Evolutionary conservation across 2,113 vertebrate genomes (phyloP).

Genomic region (Jacana jacana): DNA sequence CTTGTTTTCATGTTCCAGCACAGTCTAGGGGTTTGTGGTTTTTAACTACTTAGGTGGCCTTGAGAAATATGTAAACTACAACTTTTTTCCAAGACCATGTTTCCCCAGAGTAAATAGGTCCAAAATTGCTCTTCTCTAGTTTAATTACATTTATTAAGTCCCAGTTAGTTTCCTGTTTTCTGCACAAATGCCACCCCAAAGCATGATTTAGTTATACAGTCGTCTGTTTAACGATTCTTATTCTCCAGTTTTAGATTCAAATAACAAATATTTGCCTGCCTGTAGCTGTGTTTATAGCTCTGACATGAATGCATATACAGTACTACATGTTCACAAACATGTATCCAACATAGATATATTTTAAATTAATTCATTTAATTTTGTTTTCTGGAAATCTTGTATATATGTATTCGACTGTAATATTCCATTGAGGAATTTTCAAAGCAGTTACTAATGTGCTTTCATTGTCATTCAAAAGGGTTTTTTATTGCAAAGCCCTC

Average conservation of each 20-base stretch:
- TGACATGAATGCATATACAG: neutral
- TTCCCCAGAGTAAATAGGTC: slow-evolving; percentile 17
- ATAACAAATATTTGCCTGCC: slow-evolving; percentile 17
- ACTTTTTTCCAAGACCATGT: slow-evolving; percentile 39
- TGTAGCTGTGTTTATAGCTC: neutral
- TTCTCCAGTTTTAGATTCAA: slow-evolving; percentile 31
- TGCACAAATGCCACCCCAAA: slow-evolving; percentile 21
- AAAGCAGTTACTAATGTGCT: slow-evolving; percentile 48
- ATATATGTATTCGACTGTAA: slow-evolving; percentile 26
- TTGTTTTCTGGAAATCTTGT: slow-evolving; percentile 44
- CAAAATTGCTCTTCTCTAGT: slow-evolving; percentile 36
- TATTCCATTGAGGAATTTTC: slow-evolving; percentile 54
- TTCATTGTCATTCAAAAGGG: slow-evolving; percentile 31
- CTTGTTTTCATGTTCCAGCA: neutral
- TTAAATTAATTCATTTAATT: slow-evolving; percentile 49
- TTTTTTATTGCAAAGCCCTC: slow-evolving; percentile 52
- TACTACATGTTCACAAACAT: neutral
- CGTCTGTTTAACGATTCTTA: slow-evolving; percentile 25
- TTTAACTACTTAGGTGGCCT: slow-evolving; percentile 15
- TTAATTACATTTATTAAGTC: slow-evolving; percentile 51
- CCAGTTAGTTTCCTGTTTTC: slow-evolving; percentile 53
- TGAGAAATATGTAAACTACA: slow-evolving; percentile 50
- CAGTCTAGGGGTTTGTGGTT: neutral
- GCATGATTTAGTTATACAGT: slow-evolving; percentile 10
- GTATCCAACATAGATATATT: neutral